Evolutionary conservation across 2,113 vertebrate species (phyloP), one percentile per base, ranked within the genome.

Genomic region (Ophthalmolycus amberensis): DNA sequence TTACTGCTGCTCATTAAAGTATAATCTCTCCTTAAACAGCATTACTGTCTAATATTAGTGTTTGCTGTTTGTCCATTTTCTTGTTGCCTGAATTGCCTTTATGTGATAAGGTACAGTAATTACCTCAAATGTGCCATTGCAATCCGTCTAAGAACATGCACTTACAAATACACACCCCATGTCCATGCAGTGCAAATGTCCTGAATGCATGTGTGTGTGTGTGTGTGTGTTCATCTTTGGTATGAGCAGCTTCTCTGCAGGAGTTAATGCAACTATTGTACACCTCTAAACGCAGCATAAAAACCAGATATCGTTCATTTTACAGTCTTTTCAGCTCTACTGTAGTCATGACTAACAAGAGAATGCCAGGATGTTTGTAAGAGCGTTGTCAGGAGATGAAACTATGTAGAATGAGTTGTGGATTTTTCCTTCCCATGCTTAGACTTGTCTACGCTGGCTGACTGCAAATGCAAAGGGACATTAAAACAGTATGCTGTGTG

Each of bases 381-480:
- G 46, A 71, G 48, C 12, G 16, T 42, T 79, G 71, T 69, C 70
- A 71, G 59, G 71, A 71, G 79, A 75, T 60, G 46, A 82, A 88
- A 76, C 34, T 84, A 77, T 85, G 87, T 18, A 8, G 67, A 77
- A 34, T 85, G 77, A 85, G 81, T 75, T 15, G 15, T 65, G 56
- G 63, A 71, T 0, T 9, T 59, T 65, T 71, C 11, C 18, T 50
- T 40, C 56, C 70, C 73, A 6, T 86, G 85, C 77, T 66, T 34
- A 76, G 90, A 91, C 84, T 79, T 91, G 87, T 80, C 84, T 44
- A 37, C 46, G 29, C 72, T 67, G 58, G 29, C 66, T 71, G 71
- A 68, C 71, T 79, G 66, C 70, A 80, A 83, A 77, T 75, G 58
- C 32, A 78, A 69, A 83, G 25, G 52, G 14, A 69, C 75, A 59